phyloP scores from a whole-genome alignment of 2,113 vertebrate genomes.

The Carassius carassius region DNA sequence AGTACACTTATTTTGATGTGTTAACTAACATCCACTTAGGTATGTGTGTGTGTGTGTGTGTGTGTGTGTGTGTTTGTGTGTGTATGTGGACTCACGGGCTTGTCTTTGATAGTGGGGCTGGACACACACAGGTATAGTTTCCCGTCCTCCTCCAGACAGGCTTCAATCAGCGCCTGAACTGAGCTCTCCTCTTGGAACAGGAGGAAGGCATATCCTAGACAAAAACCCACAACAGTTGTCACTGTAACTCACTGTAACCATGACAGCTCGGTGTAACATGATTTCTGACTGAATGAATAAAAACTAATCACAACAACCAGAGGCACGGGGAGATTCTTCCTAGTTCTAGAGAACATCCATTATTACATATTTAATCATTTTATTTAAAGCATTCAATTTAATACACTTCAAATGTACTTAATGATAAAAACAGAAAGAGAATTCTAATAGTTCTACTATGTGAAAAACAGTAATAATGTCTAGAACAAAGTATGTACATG shows the following conservation, averaged over 20 bases:
- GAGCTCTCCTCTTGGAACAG: slow-evolving; percentile 98
- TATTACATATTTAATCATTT: background rate
- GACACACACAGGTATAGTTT: slow-evolving; percentile 98
- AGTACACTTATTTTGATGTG: no score
- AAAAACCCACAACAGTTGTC: slow-evolving; percentile 43
- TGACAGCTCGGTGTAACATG: background rate
- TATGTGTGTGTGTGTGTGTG: background rate
- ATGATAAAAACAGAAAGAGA: background rate
- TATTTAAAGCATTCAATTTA: background rate
- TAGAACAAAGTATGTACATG: background rate
- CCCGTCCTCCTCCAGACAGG: slow-evolving; percentile 96
- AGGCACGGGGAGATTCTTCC: background rate
- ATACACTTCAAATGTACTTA: background rate
- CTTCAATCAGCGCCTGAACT: slow-evolving; percentile 95
- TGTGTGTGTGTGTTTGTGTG: background rate
- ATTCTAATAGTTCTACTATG: background rate
- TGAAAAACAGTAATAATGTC: background rate
- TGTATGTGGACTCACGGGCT: slow-evolving; percentile 84
- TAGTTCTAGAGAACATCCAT: background rate
- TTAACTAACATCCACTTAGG: no score
- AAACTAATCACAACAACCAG: background rate
- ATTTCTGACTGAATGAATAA: background rate
- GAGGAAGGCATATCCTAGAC: slow-evolving; percentile 94
- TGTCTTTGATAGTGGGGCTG: slow-evolving; percentile 98
- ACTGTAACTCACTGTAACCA: background rate